A percentile compares a stretch with the other conserved stretches of the same genome.
Evolutionary conservation across 1,140 invertebrate genomes (phyloP).

Genomic region (Platyscapa corneri): DNA sequence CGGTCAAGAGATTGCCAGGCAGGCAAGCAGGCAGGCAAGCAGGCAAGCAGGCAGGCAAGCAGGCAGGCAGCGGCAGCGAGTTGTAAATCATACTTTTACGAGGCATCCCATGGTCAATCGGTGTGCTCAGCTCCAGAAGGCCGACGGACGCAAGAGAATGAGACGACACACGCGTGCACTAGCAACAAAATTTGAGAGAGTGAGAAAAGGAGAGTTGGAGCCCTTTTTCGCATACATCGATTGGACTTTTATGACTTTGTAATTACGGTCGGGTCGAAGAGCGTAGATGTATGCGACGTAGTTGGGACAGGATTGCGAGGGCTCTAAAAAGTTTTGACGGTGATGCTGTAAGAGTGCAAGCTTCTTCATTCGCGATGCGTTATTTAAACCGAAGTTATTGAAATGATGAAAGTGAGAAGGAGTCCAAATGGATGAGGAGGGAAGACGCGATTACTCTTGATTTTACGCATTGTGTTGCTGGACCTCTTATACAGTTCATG

Average conservation of each 20-base stretch:
- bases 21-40: too few species aligned
- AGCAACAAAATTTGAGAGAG: conserved; percentile 31
- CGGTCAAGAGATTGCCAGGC: conserved; percentile 55
- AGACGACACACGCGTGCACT: conserved; percentile 18
- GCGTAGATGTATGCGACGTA: not conserved
- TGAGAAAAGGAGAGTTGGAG: conserved; percentile 35
- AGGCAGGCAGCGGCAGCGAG: conserved; percentile 35
- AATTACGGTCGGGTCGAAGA: conserved; percentile 56
- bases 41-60: too few species aligned
- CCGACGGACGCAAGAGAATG: conserved; percentile 34
- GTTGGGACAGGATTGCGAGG: not conserved
- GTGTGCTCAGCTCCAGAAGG: conserved; percentile 46
- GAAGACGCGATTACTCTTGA: not conserved
- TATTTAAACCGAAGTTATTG: conserved; percentile 34
- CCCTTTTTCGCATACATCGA: conserved; percentile 54
- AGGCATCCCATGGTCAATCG: conserved; percentile 63
- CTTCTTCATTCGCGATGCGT: conserved; percentile 17
- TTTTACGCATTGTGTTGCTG: not conserved
- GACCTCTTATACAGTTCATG: not conserved
- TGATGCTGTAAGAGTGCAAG: not conserved
- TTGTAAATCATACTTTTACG: conserved; percentile 69
- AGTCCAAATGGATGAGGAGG: not conserved
- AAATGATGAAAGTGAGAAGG: conserved; percentile 28
- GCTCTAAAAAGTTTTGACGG: conserved; percentile 4
- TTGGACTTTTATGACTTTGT: conserved; percentile 63